Base-by-base conservation (phyloP, 2,797 vertebrate species). In the Falco berigora region DNA sequence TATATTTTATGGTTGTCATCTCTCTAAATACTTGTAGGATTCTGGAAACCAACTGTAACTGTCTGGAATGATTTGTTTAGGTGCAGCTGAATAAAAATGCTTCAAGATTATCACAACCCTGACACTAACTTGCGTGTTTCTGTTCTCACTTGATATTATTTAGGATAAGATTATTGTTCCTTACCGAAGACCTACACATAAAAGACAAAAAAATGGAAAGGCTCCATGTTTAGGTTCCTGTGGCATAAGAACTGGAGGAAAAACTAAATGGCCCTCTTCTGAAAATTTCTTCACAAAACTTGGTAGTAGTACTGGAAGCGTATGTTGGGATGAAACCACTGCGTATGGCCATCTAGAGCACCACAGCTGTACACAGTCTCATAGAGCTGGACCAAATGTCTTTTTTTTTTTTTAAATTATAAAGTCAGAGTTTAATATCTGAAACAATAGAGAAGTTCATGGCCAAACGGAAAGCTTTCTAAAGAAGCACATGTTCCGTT, bases 291-390 rank as follows among this genome's bases (percentile, higher is more conserved):
- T 64, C 18, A 36, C 24, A 42, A 10, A 81, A 53, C 40, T 28
- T 56, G 10, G 14, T 40, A 20, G 25, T 8, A 32, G 40, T 50
- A 14, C 9, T 53, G 42, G 27, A n/a, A 55, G 12, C 25, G 16
- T 46, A 1, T 53, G 21, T 40, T 55, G n/a, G 9, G 46, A 14
- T 44, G 55, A 83, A n/a, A 11, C 12, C 24, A 21, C 20, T 59
- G 40, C 14, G 3, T 27, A 3, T 55, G 72, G 76, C 46, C 30
- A 17, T 42, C 27, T 30, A 1, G 2, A n/a, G 30, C 50, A 55
- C 50, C 18, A 23, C 25, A 0, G 1, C 8, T 77, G 10, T 47
- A 38, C 7, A 27, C 8, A 0, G 1, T 53, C 44, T 59, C 4
- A 7, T 2, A 24, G 36, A 49, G 8, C 42, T 72, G 59, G 14